Base-by-base conservation (phyloP, 2,797 vertebrate genomes). In the Channa striata region DNA sequence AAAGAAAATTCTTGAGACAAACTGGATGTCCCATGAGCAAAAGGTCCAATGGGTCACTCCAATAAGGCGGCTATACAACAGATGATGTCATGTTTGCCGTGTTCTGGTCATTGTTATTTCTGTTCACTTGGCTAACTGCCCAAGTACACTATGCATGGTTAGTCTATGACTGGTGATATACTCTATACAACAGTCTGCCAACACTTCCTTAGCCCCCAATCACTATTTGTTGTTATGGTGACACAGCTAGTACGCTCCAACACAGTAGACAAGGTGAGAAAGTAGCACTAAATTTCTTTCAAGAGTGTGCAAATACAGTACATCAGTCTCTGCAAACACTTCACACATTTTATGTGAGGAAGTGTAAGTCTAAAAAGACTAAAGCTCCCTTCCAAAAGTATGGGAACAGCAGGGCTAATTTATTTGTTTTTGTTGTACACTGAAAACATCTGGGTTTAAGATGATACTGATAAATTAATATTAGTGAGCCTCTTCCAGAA, bases 51-150 rank as follows among this genome's bases (percentile, higher is more conserved):
- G 30, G 23, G 47, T 70, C 48, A 59, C 40, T 43, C 39, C 39
- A 16, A 13, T 50, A 16, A 56, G 67, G 53, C 70, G 58, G 57
- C 34, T 56, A 33, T 59, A 61, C 36, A 48, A 43, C 54, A 60
- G 68, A 77, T 37, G 68, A 80, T 81, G 77, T 83, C 72, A 79
- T 81, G 81, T 88, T 86, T 88, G 81, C 81, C 33, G 54, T 58
- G 53, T 66, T 71, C 57, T 65, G 66, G 53, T 69, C 71, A 77
- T 83, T 82, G 78, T 74, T 74, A 46, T 52, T 46, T 50, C 54
- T 68, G 33, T 60, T 65, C 57, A 39, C 25, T 59, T 59, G 72
- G 54, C 37, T 23, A 51, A 70, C 68, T 42, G 17, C 21, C 21
- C 51, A 23, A 10, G 42, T 19, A 62, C 20, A 61, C 46, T 12